phyloP scores from a whole-genome alignment of 2,797 vertebrate species.

The Molossus alvarezi region DNA sequence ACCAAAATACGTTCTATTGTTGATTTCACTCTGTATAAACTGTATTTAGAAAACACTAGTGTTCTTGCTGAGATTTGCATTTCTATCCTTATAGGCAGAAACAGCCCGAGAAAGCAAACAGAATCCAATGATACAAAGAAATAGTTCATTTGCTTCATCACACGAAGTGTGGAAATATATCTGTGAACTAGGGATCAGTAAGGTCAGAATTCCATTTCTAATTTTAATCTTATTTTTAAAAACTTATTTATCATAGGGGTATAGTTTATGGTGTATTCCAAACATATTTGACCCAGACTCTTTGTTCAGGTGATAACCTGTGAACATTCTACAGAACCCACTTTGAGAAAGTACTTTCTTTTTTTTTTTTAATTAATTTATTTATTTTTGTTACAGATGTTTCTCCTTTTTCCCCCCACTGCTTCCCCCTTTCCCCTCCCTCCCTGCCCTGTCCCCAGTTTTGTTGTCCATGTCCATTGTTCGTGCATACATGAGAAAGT shows the following conservation, averaged over 20 bases:
- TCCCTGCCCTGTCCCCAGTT: no score
- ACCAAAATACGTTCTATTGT: constrained; percentile 10
- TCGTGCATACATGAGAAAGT: no score
- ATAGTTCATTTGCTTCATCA: constrained; percentile 97
- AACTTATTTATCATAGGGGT: neutral
- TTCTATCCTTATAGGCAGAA: constrained; percentile 92
- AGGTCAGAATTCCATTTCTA: constrained; percentile 90
- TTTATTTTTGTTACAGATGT: no score
- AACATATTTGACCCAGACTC: neutral
- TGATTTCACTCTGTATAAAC: constrained; percentile 52
- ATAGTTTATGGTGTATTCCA: neutral
- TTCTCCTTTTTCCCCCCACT: no score
- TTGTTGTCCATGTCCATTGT: no score
- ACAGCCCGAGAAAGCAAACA: constrained; percentile 96
- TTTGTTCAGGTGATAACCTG: neutral
- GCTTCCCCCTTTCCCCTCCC: no score
- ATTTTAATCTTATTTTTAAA: constrained; percentile 45
- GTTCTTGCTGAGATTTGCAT: constrained; percentile 65
- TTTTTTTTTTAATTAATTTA: no score
- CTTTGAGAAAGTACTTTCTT: neutral
- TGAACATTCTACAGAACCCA: neutral
- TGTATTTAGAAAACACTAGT: constrained; percentile 45
- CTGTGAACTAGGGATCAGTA: constrained; percentile 98
- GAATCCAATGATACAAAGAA: constrained; percentile 98
- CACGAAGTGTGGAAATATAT: constrained; percentile 99